Percentiles rank a stretch among this genome's conserved stretches.
phyloP scores from a whole-genome alignment of 2,797 vertebrate genomes.

The Austrolebias charrua region DNA sequence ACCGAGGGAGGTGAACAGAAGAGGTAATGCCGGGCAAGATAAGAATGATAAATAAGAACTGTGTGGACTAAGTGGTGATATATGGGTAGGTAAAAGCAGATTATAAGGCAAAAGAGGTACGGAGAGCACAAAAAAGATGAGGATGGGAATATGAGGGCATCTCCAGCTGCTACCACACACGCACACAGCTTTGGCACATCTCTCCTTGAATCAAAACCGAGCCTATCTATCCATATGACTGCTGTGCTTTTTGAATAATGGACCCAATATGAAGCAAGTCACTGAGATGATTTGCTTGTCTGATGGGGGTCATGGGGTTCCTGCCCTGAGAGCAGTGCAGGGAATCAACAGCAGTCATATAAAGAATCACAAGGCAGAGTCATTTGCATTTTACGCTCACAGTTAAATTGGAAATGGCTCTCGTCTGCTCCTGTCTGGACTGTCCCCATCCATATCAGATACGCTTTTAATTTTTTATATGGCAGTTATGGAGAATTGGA shows the following conservation, averaged over 20 bases:
- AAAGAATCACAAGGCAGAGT: slow-evolving; percentile 65
- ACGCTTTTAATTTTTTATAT: slow-evolving; percentile 76
- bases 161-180: slow-evolving; percentile 15
- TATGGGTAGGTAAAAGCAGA: slow-evolving; percentile 33
- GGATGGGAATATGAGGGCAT: slow-evolving; percentile 24
- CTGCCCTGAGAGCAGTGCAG: slow-evolving; percentile 54
- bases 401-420: slow-evolving; percentile 60
- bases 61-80: slow-evolving; percentile 17
- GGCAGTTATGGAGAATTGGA: slow-evolving; percentile 69
- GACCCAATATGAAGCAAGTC: slow-evolving; percentile 74
- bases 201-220: slow-evolving; percentile 47
- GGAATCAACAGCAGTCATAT: slow-evolving; percentile 66
- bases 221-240: slow-evolving; percentile 51
- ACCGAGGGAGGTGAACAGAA: slow-evolving; percentile 28
- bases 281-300: slow-evolving; percentile 71
- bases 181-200: slow-evolving; percentile 33
- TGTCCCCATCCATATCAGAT: slow-evolving; percentile 68
- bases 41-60: slow-evolving; percentile 35
- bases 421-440: slow-evolving; percentile 52
- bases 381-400: slow-evolving; percentile 77
- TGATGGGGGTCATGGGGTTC: slow-evolving; percentile 75
- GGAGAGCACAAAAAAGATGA: slow-evolving; percentile 13
- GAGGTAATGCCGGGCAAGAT: slow-evolving; percentile 20
- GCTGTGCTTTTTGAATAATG: slow-evolving; percentile 78
- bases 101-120: slow-evolving; percentile 38